Conservation (phyloP, 2,797 vertebrate species). For the Emydoidea blandingii region DNA sequence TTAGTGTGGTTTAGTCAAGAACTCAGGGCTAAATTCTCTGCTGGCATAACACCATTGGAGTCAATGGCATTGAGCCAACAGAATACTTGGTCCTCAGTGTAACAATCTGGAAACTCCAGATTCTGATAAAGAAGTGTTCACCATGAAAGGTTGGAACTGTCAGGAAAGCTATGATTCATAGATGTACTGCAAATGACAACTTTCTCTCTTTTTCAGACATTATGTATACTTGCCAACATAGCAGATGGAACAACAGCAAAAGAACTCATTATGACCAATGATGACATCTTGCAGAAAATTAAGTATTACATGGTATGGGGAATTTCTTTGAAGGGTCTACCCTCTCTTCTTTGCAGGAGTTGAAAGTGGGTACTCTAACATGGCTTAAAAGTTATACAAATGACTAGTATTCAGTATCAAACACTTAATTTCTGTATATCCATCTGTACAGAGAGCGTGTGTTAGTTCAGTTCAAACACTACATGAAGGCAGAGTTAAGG, state of each 20-base stretch:
- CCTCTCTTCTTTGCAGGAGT: neutral
- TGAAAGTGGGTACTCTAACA: neutral
- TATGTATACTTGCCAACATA: conserved; percentile 97
- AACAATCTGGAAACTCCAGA: conserved; percentile 11
- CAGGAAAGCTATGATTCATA: conserved; percentile 6
- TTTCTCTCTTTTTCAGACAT: conserved; percentile 85
- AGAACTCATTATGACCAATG: conserved; percentile 98
- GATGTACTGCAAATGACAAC: conserved; percentile 3
- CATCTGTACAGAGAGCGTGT: neutral
- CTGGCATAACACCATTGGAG: neutral
- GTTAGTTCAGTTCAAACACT: neutral
- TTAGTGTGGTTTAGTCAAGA: neutral
- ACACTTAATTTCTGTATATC: neutral
- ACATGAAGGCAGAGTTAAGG: neutral
- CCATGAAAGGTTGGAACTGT: conserved; percentile 18
- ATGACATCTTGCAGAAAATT: conserved; percentile 98
- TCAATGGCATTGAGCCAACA: conserved; percentile 23
- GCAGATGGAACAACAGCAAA: conserved; percentile 98
- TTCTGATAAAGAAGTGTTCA: conserved; percentile 37
- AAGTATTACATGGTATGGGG: conserved; percentile 96
- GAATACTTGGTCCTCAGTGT: neutral
- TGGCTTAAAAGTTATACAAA: neutral
- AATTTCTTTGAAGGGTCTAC: neutral
- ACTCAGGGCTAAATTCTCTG: neutral
- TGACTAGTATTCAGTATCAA: neutral